phyloP scores from a whole-genome alignment of 2,113 vertebrate species.

The Clupea harengus region DNA sequence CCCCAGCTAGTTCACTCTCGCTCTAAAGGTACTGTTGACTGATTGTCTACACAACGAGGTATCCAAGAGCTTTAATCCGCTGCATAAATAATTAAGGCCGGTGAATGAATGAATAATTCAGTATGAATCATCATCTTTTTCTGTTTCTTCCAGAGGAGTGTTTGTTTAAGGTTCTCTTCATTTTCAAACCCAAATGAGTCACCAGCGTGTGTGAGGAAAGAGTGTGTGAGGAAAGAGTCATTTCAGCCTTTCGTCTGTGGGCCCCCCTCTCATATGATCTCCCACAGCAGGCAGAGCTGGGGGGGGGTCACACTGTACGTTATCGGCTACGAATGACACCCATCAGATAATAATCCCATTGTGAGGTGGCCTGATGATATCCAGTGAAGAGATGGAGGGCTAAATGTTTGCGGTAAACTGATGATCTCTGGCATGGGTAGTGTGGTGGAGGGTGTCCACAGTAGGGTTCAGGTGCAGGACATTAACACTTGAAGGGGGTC shows the following conservation, averaged over 20 bases:
- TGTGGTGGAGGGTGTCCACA: too few relatives aligned
- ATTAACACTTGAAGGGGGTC: too few relatives aligned
- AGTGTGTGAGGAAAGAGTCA: constrained; percentile 39
- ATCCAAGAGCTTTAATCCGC: constrained; percentile 73
- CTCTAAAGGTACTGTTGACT: constrained; percentile 49
- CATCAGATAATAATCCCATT: neutral
- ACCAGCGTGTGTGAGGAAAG: neutral
- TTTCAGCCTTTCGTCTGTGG: constrained; percentile 41
- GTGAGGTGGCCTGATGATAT: neutral
- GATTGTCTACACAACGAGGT: constrained; percentile 66
- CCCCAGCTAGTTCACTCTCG: neutral
- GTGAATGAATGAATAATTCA: constrained; percentile 83
- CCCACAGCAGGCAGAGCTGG: neutral
- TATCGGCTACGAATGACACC: neutral
- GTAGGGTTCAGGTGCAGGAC: too few relatives aligned
- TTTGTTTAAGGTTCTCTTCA: constrained; percentile 77
- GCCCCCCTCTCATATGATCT: neutral
- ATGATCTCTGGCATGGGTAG: neutral
- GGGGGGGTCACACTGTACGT: too few relatives aligned
- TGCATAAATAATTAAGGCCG: constrained; percentile 77
- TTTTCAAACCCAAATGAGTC: constrained; percentile 69
- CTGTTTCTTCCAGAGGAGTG: constrained; percentile 61
- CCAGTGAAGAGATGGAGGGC: neutral
- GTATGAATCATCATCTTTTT: constrained; percentile 65
- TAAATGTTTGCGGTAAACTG: neutral